Evolutionary conservation across 2,797 vertebrate species (phyloP).

Genomic region (Danio tinwini): DNA sequence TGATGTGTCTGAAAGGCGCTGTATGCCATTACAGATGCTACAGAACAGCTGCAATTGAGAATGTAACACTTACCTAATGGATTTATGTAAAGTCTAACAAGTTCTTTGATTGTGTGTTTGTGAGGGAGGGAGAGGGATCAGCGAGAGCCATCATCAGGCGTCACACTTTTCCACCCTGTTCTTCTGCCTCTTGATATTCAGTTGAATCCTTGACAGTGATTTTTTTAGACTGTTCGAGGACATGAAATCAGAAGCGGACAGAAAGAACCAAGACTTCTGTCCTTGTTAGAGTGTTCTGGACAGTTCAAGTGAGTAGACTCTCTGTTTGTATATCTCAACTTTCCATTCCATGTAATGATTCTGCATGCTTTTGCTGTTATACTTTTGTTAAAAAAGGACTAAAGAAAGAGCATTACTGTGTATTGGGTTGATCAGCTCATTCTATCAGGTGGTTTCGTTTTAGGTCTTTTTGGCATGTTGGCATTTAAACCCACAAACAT

Average conservation of each 20-base stretch:
- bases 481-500: not conserved
- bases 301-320: conserved; percentile 80
- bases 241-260: conserved; percentile 78
- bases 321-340: conserved; percentile 35
- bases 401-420: not conserved
- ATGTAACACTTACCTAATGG: not conserved
- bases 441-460: conserved; percentile 10
- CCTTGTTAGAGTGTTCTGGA: conserved; percentile 79
- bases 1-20: not conserved
- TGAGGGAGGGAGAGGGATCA: not conserved
- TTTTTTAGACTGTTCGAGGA: conserved; percentile 78
- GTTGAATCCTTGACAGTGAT: conserved; percentile 77
- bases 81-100: not conserved
- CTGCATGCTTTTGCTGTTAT: not conserved
- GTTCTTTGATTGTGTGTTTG: not conserved
- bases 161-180: conserved; percentile 15
- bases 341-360: not conserved
- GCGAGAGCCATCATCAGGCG: not conserved
- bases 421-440: not conserved
- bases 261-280: conserved; percentile 80
- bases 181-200: conserved; percentile 52
- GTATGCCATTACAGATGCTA: not conserved
- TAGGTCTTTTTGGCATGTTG: conserved; percentile 3
- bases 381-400: not conserved
- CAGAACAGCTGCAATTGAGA: not conserved